These are phyloP conservation scores for Agrotis segetum DNA, from an alignment of 2,888 invertebrate genomes.

Conservation along the genomic window DNA sequence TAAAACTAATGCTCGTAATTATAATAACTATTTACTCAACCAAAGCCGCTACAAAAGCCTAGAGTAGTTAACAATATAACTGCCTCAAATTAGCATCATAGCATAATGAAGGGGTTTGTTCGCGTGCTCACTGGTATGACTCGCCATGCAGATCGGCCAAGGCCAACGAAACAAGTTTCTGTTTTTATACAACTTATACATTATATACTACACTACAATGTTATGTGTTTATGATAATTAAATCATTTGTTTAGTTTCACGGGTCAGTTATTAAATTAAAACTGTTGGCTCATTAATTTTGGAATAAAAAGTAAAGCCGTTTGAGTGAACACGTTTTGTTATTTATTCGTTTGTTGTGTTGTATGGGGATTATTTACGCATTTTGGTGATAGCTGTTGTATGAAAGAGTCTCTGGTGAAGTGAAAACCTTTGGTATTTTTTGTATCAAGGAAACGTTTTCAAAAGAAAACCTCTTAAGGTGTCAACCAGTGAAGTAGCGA, in stretches of 20 bases:
- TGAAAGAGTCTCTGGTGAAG: neutral
- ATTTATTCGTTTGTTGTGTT: neutral
- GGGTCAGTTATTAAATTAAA: slow-evolving; percentile 26
- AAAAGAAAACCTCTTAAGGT: no score
- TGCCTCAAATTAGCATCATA: slow-evolving; percentile 46
- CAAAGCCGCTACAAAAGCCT: slow-evolving; percentile 18
- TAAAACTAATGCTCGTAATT: slow-evolving; percentile 9
- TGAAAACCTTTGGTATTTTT: neutral
- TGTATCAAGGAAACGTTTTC: neutral
- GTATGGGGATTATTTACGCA: neutral
- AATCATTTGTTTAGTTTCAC: slow-evolving; percentile 28
- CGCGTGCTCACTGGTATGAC: slow-evolving; percentile 61
- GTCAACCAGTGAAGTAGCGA: no score
- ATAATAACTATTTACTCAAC: slow-evolving; percentile 11
- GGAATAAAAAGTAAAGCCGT: neutral
- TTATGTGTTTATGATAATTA: slow-evolving; percentile 19
- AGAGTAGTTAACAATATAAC: slow-evolving; percentile 31
- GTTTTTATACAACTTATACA: slow-evolving; percentile 13
- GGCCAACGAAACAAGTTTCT: slow-evolving; percentile 20
- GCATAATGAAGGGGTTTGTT: slow-evolving; percentile 54
- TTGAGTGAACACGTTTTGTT: neutral
- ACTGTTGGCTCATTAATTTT: slow-evolving; percentile 5
- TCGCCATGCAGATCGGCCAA: slow-evolving; percentile 61
- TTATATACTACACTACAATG: neutral
- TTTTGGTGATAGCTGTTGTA: no score